phyloP scores from a whole-genome alignment of 2,797 vertebrate genomes.

The Propithecus perrieri region DNA sequence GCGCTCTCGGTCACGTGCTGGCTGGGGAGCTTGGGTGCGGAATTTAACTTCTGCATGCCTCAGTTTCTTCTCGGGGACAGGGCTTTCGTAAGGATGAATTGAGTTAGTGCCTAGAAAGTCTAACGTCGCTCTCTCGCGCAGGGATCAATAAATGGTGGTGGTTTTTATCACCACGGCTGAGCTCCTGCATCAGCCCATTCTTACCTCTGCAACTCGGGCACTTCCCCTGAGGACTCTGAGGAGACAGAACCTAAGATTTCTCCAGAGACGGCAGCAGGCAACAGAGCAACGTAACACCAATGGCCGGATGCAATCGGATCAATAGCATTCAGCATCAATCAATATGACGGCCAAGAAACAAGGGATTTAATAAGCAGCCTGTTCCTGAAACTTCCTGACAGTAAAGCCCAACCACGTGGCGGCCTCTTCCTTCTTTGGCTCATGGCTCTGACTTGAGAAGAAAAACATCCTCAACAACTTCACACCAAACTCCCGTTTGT shows the following conservation, averaged over 20 bases:
- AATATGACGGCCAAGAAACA: not conserved
- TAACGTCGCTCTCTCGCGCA: not conserved
- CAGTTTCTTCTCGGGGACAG: not conserved
- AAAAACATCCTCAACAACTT: not conserved
- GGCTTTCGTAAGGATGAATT: not conserved
- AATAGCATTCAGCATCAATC: not conserved
- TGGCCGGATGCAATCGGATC: not conserved
- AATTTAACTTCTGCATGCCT: not conserved
- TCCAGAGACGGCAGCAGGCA: not conserved
- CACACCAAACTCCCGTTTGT: not conserved
- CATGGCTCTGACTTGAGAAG: not conserved
- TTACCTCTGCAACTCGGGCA: not conserved
- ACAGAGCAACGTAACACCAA: not conserved
- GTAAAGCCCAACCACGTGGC: not conserved
- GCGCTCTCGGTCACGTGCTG: accelerated
- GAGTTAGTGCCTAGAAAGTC: not conserved
- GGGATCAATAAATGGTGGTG: not conserved
- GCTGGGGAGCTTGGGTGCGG: not conserved
- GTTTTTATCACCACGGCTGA: not conserved
- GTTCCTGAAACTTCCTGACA: not conserved
- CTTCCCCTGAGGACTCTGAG: not conserved
- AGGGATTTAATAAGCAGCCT: not conserved
- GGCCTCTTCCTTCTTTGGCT: not conserved
- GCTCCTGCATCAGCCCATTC: not conserved
- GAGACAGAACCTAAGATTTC: not conserved